Evolutionary conservation across 1,140 invertebrate species (phyloP), one percentile per base, ranked within the genome.

Genomic region (Pachyrhynchus sulphureomaculatus): DNA sequence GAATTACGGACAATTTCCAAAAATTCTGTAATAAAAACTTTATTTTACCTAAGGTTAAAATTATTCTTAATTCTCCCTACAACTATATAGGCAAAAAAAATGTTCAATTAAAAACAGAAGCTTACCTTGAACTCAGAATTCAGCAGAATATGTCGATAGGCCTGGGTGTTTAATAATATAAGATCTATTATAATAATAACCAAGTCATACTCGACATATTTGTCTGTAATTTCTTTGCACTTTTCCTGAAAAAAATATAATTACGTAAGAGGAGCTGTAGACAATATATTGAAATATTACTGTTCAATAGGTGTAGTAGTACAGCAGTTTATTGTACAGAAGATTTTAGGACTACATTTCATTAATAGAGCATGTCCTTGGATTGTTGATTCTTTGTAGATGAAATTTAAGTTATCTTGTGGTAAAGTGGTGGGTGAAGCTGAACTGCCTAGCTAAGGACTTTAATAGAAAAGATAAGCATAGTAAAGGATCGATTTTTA

Each of bases 121-220:
- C 42, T 68, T 75, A 86, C 85, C 72, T 86, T 86, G 71, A 89
- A 88, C 51, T 83, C 76, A 10, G 84, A 84, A 72, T 95, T 95
- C 52, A 86, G 87, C 2, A 95, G 79, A 32, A 94, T 79, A 78
- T 95, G 92, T 36, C 91, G 80, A 71, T 92, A 93, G 0, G 92
- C 91, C 59, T 85, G 81, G 51, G 82, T 84, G 39, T 91, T 89
- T 42, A 94, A 79, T 6, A 95, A 72, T 8, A 95, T 80, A 4
- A 92, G 76, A 77, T 94, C 91, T 62, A 95, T 86, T 58, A 92
- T 82, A 0, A 94, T 86, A 63, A 93, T 88, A 4, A 92, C 85
- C 18, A 85, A 81, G 72, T 95, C 93, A 77, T 90, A 93, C 76
- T 95, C 92, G 53, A 94, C 86, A 67, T 95, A 95, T 73, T 93